phyloP scores from a whole-genome alignment of 2,888 invertebrate species.

The Lepidonotus clava region DNA sequence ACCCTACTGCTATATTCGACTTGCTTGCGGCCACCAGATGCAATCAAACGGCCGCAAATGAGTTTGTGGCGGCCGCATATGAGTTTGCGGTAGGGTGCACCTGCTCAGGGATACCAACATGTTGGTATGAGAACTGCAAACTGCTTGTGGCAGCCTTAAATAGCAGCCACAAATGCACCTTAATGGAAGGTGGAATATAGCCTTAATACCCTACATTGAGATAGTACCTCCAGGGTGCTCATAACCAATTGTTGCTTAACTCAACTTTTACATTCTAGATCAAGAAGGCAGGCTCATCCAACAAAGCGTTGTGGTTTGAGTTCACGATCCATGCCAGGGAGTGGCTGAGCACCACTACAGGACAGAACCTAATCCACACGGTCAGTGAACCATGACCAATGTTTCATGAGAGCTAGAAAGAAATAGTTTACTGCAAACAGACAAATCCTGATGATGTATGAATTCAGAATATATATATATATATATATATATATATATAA shows the following conservation, averaged over 20 bases:
- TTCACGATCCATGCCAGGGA: not conserved
- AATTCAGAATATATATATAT: too few species aligned
- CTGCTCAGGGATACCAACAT: not conserved
- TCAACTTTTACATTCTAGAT: not conserved
- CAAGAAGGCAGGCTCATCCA: not conserved
- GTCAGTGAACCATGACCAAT: too few species aligned
- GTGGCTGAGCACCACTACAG: not conserved
- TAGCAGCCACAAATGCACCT: not conserved
- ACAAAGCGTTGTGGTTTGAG: not conserved
- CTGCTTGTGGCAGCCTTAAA: too few species aligned
- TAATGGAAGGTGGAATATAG: not conserved
- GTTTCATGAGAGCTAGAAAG: too few species aligned
- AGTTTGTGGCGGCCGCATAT: not conserved
- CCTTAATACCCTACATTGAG: not conserved
- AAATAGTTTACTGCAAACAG: too few species aligned
- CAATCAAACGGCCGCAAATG: too few species aligned
- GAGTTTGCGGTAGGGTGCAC: not conserved
- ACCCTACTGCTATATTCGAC: too few species aligned
- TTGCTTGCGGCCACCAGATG: too few species aligned
- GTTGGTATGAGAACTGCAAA: not conserved
- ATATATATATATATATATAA: too few species aligned
- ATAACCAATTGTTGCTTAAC: not conserved
- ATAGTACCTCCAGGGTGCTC: not conserved
- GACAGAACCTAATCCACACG: not conserved
- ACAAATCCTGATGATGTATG: too few species aligned